phyloP scores from a whole-genome alignment of 2,797 vertebrate genomes.

The Betta splendens region DNA sequence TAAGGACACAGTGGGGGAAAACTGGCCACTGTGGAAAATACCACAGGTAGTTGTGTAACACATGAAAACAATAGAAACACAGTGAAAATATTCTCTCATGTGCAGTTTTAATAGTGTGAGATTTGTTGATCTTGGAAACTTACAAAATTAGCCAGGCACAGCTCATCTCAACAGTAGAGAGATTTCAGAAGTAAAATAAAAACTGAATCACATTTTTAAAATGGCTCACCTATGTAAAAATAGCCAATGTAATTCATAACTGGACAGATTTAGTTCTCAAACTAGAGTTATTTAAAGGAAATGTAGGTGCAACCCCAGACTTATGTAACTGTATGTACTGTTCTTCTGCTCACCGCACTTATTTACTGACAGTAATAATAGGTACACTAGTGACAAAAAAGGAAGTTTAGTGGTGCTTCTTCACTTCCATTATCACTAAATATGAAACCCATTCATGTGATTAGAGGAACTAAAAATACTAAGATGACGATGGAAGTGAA shows the following conservation, averaged over 20 bases:
- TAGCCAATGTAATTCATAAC: neutral
- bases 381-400: neutral
- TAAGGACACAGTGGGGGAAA: neutral
- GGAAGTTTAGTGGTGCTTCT: conserved; percentile 12
- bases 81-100: neutral
- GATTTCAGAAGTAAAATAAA: neutral
- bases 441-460: conserved; percentile 8
- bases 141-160: neutral
- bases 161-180: neutral
- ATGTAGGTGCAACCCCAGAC: neutral
- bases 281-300: neutral
- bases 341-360: neutral
- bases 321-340: conserved; percentile 2
- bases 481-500: neutral
- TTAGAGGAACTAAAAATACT: conserved; percentile 14
- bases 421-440: conserved; percentile 13
- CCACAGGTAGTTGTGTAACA: neutral
- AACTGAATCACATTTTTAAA: neutral
- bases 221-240: neutral
- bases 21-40: neutral
- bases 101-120: no score
- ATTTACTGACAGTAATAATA: conserved; percentile 4
- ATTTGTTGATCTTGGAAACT: neutral
- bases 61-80: neutral
- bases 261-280: neutral